Evolutionary conservation across 2,113 vertebrate genomes (phyloP).

Genomic region (Pangasianodon gigas): DNA sequence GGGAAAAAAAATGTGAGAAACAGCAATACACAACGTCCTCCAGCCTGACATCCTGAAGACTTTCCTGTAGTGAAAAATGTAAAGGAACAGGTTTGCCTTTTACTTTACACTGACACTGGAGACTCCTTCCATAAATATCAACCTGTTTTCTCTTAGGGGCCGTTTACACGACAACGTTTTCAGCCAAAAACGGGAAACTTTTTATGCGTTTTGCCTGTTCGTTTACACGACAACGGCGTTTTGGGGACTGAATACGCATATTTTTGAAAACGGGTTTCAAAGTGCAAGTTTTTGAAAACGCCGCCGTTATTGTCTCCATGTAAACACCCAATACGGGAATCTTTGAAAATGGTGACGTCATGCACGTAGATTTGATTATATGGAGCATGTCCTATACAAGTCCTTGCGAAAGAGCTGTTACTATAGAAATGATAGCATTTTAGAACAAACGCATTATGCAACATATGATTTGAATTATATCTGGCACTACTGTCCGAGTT

Average conservation of each 20-base stretch:
- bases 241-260: too few species aligned
- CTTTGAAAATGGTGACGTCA: too few species aligned
- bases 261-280: too few species aligned
- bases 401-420: neutral
- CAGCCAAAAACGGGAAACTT: too few species aligned
- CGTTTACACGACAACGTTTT: too few species aligned
- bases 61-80: neutral
- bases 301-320: too few species aligned
- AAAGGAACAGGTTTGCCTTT: neutral
- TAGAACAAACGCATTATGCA: neutral
- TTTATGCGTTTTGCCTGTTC: too few species aligned
- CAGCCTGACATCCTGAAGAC: neutral
- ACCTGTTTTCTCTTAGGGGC: neutral
- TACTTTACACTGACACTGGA: neutral
- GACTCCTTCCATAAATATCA: neutral
- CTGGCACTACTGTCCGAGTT: neutral
- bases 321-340: too few species aligned
- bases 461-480: neutral
- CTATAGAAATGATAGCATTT: neutral
- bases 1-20: neutral
- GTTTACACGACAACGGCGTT: too few species aligned
- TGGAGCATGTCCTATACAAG: neutral
- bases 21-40: neutral
- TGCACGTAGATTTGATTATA: neutral
- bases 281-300: too few species aligned